Base-by-base conservation (phyloP, 2,797 vertebrate species). In the Anguilla marmorata region DNA sequence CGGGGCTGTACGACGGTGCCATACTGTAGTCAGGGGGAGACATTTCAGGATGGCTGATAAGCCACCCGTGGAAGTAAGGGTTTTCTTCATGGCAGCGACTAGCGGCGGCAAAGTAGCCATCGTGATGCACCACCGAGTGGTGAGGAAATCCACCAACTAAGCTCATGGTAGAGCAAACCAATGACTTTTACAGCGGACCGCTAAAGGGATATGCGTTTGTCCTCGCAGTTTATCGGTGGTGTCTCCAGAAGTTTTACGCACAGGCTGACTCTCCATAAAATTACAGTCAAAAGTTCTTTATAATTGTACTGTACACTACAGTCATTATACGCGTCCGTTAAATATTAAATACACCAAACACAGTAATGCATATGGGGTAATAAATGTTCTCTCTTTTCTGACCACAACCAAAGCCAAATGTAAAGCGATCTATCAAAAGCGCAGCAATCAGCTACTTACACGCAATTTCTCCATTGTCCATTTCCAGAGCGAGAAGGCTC, bases 31-130 rank as follows among this genome's bases (percentile, higher is more conserved):
- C 97, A 90, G 97, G 96, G 94, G 98, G 93, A n/a, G 98, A 99
- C 97, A 99, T 97, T 93, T 99, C 98, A 72, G 98, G 97, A 93
- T 98, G 98, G 92, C 98, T 97, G 90, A 99, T 98, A 54, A 99
- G 94, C 98, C 98, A 99, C 92, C 98, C 98, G n/a, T 98, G 98
- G 93, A 99, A 99, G 92, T 99, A 99, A 2, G 98, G 98, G 92
- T 95, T 97, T 90, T 99, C 98, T 93, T 99, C 98, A 92, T 98
- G 96, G 94, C 98, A 98, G 91, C 98, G 97, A 90, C 96, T 96
- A 91, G 97, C 97, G 52, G 96, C 95, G 52, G 97, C 97, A 1
- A 98, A 98, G 85, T 98, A 99, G 91, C 98, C 98, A 92, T 99
- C 98, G 95, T 98, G 98, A 94, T 99, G 98, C 94, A 99, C 98